These are phyloP conservation scores for Trypoxylon attenuatum DNA, from an alignment of 2,888 invertebrate genomes.

Conservation along the genomic window DNA sequence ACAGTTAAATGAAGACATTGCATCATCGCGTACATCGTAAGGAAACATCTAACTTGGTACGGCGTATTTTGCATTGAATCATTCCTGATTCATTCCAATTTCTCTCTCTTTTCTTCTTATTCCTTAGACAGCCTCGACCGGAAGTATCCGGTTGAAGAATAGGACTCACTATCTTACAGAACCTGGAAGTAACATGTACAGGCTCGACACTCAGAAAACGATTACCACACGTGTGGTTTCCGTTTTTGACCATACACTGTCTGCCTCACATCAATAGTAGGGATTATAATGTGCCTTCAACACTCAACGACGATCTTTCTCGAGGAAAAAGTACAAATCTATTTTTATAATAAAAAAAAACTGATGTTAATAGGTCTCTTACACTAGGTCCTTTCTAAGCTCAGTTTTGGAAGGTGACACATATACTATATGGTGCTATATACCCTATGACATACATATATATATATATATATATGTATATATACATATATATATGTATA, in stretches of 20 bases:
- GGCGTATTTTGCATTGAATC: constrained; percentile 8
- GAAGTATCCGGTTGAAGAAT: not conserved
- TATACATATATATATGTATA: too few species aligned
- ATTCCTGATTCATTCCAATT: not conserved
- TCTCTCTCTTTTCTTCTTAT: constrained; percentile 1
- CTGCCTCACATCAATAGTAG: constrained; percentile 3
- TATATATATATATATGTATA: too few species aligned
- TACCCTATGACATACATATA: constrained; percentile 11
- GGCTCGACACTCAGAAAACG: constrained; percentile 7
- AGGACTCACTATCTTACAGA: constrained; percentile 39
- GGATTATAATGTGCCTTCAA: not conserved
- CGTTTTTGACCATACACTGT: not conserved
- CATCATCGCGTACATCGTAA: not conserved
- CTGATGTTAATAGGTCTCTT: constrained; percentile 29
- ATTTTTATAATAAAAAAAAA: constrained; percentile 37
- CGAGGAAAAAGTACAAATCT: constrained; percentile 37
- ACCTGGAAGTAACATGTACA: constrained; percentile 37
- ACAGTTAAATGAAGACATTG: not conserved
- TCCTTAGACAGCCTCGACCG: not conserved
- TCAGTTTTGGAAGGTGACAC: constrained; percentile 52
- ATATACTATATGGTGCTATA: constrained; percentile 8
- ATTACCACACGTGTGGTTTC: not conserved
- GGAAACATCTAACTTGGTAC: constrained; percentile 26
- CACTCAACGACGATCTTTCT: constrained; percentile 12
- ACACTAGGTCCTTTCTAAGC: constrained; percentile 57